phyloP scores from a whole-genome alignment of 2,113 vertebrate species.

The Catharus bicknelli region DNA sequence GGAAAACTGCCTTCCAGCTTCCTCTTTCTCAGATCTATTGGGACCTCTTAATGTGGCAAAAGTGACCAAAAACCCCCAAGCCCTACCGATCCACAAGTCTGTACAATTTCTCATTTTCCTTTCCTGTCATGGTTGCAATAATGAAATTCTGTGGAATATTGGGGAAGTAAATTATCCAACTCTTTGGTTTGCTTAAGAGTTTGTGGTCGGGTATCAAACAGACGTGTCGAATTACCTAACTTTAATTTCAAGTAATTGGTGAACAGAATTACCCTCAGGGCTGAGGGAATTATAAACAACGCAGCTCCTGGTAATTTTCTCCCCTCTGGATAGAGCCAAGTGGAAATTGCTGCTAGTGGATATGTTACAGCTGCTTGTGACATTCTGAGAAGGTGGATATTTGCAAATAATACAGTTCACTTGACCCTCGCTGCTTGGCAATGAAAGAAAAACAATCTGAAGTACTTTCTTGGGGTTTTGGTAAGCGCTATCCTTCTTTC shows the following conservation, averaged over 20 bases:
- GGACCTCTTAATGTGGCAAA: not conserved
- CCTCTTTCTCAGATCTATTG: not conserved
- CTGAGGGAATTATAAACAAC: constrained; percentile 49
- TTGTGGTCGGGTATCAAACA: constrained; percentile 75
- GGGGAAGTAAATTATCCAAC: constrained; percentile 55
- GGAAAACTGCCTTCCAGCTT: not conserved
- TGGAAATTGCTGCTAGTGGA: constrained; percentile 43
- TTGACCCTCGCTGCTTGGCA: not conserved
- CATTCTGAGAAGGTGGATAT: constrained; percentile 12
- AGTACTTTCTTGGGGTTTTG: constrained; percentile 48
- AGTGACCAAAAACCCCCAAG: constrained; percentile 18
- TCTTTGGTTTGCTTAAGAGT: constrained; percentile 68
- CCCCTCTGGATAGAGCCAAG: constrained; percentile 36
- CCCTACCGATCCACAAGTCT: constrained; percentile 7
- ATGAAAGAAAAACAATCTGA: constrained; percentile 34
- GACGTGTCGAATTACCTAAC: constrained; percentile 75
- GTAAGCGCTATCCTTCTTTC: constrained; percentile 29
- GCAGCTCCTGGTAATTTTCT: constrained; percentile 49
- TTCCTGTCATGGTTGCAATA: constrained; percentile 44
- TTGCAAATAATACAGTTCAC: not conserved
- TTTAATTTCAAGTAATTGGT: constrained; percentile 78
- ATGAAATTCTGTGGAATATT: constrained; percentile 40
- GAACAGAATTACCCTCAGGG: constrained; percentile 61
- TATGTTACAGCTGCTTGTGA: constrained; percentile 40
- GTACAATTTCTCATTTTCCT: constrained; percentile 46